Evolutionary conservation across 2,888 invertebrate species (phyloP).

Genomic region (Teinopalpus imperialis): DNA sequence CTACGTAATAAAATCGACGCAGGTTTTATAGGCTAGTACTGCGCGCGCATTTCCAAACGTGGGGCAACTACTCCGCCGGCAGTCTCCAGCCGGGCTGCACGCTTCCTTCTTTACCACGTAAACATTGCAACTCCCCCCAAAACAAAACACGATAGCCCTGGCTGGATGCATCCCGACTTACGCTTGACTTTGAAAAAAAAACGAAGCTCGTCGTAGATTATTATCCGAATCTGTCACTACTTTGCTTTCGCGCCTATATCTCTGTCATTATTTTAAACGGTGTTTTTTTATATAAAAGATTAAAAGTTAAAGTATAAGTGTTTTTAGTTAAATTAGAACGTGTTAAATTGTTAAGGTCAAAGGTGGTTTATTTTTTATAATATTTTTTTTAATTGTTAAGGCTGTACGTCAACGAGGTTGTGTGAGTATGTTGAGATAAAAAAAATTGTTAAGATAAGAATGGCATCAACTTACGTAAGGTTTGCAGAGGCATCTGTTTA

Average conservation of each 20-base stretch:
- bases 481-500: conserved; percentile 42
- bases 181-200: conserved; percentile 40
- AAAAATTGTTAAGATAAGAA: conserved; percentile 51
- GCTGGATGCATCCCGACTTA: conserved; percentile 54
- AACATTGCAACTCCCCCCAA: conserved; percentile 59
- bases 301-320: conserved; percentile 42
- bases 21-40: conserved; percentile 38
- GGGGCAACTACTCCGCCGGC: conserved; percentile 69
- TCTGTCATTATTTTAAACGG: conserved; percentile 34
- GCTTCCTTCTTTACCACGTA: conserved; percentile 57
- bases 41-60: conserved; percentile 68
- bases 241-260: conserved; percentile 56
- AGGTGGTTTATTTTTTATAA: conserved; percentile 49
- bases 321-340: conserved; percentile 53
- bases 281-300: conserved; percentile 26
- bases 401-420: conserved; percentile 35
- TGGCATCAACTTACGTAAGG: conserved; percentile 68
- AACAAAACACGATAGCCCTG: conserved; percentile 73
- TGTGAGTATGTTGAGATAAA: conserved; percentile 62
- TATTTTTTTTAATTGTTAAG: conserved; percentile 26
- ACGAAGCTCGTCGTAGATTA: conserved; percentile 33
- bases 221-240: conserved; percentile 27
- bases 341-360: conserved; percentile 41
- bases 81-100: conserved; percentile 77
- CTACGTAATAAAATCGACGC: conserved; percentile 62